Base-by-base conservation (phyloP, 92 coral and sea anemone genomes). In the Porites cylindrica region DNA sequence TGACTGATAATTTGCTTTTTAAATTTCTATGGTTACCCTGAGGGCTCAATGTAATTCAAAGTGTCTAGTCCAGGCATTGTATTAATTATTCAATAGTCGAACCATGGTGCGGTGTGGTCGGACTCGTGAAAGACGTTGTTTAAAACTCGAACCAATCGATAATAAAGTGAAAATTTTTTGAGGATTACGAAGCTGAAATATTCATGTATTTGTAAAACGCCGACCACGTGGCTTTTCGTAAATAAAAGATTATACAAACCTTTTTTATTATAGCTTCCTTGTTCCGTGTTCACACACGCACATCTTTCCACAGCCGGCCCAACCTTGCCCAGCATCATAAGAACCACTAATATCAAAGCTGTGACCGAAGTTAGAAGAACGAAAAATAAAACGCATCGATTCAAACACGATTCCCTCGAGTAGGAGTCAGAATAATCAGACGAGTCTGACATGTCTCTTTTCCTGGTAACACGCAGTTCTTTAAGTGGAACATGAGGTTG, bases 311-410 rank as follows among this genome's bases (percentile, higher is more conserved):
- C 59, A 0, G 50, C 29, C 2, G 56, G 74, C 13, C 88, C 91
- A 43, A 91, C 77, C 54, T 82, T 87, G 10, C 94, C 94, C 53
- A 68, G 51, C 86, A 91, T 75, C 78, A 91, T 29, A 79, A 91
- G 78, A 50, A 91, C 79, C 80, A 87, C 82, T 77, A 87, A 53
- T 19, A 78, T 76, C 51, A 87, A 87, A 13, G 94, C 86, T 38
- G 81, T 80, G 4, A 82, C 85, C n/a, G 94, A 77, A 32, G 88
- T 86, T 0, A 91, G 78, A 59, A 91, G 78, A 43, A 87, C 85
- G 51, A 84, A 82, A 75, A 79, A 70, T 51, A 86, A 70, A 21
- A 91, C 51, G 20, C 83, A 85, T 2, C 89, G 89, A 52, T 85
- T 85, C 16, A 85, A 13, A 56, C 89, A 85, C 47, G 82, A 76